Base-by-base conservation (phyloP, 2,113 vertebrate genomes). In the Ctenodactylus gundi region DNA sequence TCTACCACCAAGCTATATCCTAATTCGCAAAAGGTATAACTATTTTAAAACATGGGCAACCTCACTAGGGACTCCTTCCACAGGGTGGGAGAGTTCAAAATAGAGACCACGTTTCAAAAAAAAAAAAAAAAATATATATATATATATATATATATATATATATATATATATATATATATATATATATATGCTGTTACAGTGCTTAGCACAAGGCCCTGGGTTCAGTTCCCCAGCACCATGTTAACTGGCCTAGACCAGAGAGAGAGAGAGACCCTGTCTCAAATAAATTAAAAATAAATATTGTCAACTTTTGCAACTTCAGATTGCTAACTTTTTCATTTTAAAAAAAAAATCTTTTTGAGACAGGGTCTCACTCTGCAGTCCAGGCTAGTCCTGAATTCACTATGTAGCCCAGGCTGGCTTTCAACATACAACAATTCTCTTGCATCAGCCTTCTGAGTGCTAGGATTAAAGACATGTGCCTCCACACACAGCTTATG, bases 281-380 rank as follows among this genome's bases (percentile, higher is more conserved):
- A n/a, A n/a, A n/a, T n/a, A n/a, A n/a, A 17, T 73, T 92, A 88
- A 93, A 90, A 46, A 64, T 44, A 68, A 77, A 96, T 36, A 78
- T 27, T 44, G 27, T 75, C 51, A 83, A 87, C 29, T 86, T 92
- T 44, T 75, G 34, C 27, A 83, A 88, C 78, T 70, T 85, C 60
- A 85, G 80, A 77, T 64, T 31, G 51, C 70, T 93, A 49, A 23
- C 25, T 68, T 41, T 64, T 41, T 73, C 60, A 73, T 85, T 89
- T 70, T n/a, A n/a, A n/a, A n/a, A n/a, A n/a, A n/a, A n/a, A n/a
- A 34, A 41, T 25, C 3, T 83, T 44, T 85, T 75, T 7, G 55
- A 62, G 60, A 65, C 25, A 29, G 7, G 57, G 60, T 62, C 44
- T 64, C 25, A 53, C 29, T 72, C 39, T 65, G 34, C 27, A 36